These are phyloP conservation scores for Acinonyx jubatus DNA, from an alignment of 2,113 vertebrate genomes.

Conservation along the genomic window DNA sequence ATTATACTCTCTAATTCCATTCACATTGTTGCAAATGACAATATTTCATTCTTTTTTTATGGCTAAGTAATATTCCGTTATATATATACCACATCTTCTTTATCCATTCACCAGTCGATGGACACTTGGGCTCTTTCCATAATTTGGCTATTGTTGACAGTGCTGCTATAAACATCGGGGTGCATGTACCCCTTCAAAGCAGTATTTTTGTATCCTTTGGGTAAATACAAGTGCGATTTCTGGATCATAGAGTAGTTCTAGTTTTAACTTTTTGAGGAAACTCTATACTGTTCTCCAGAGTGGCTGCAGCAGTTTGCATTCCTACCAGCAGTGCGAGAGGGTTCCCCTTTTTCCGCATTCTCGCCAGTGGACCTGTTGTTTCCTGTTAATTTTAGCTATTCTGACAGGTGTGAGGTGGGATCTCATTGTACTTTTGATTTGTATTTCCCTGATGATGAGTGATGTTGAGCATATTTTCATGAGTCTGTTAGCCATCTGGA, in stretches of 20 bases:
- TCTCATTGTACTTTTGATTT: not conserved
- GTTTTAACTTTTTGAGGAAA: not conserved
- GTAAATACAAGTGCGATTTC: not conserved
- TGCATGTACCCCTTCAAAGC: not conserved
- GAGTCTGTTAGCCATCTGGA: not conserved
- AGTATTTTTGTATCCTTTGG: not conserved
- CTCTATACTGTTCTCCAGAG: not conserved
- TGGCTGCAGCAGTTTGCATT: not conserved
- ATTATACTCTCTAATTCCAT: not conserved
- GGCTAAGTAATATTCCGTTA: not conserved
- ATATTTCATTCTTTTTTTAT: not conserved
- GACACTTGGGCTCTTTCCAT: not conserved
- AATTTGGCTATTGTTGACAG: not conserved
- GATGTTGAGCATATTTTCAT: not conserved
- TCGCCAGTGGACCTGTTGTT: not conserved
- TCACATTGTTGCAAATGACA: not conserved
- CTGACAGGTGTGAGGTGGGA: not conserved
- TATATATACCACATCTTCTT: not conserved
- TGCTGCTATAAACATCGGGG: not conserved
- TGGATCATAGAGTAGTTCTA: not conserved
- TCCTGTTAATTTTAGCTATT: not conserved
- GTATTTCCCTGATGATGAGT: not conserved
- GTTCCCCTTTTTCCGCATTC: not conserved
- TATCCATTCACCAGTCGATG: not conserved
- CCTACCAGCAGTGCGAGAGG: not conserved